Conservation (phyloP, 2,888 invertebrate species). For the Andrena fulva region DNA sequence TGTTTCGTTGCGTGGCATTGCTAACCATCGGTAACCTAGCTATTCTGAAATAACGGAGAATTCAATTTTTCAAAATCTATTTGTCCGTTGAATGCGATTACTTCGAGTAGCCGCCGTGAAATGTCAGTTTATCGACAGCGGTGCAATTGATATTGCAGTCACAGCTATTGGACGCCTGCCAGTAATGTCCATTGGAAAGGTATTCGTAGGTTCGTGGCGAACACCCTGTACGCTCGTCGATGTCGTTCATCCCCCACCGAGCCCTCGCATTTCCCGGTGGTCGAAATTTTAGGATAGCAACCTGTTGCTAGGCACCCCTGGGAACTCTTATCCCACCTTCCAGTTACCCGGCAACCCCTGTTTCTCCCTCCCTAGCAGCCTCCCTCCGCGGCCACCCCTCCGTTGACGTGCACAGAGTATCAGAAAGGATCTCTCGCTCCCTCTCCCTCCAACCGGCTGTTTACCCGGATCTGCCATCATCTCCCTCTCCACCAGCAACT, state of each 20-base stretch:
- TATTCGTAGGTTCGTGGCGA: not conserved
- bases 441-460: slow-evolving; percentile 3
- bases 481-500: not conserved
- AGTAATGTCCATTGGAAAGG: not conserved
- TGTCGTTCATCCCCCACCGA: slow-evolving; percentile 5
- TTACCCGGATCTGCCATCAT: not conserved
- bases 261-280: slow-evolving; percentile 35
- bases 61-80: too few species aligned
- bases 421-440: slow-evolving; percentile 31
- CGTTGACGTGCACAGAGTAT: slow-evolving; percentile 51
- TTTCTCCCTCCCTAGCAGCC: slow-evolving; percentile 7
- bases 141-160: too few species aligned
- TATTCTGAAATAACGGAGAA: too few species aligned
- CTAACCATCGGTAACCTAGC: too few species aligned
- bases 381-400: slow-evolving; percentile 1
- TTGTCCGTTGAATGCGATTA: too few species aligned
- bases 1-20: too few species aligned
- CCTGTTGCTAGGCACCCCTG: slow-evolving; percentile 83
- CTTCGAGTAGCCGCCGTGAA: not conserved
- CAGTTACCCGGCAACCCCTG: slow-evolving; percentile 70
- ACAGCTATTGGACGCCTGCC: not conserved
- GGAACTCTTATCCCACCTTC: slow-evolving; percentile 75
- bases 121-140: not conserved
- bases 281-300: slow-evolving; percentile 80
- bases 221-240: slow-evolving; percentile 22